phyloP scores from a whole-genome alignment of 2,888 invertebrate genomes.

The Fragum whitleyi region DNA sequence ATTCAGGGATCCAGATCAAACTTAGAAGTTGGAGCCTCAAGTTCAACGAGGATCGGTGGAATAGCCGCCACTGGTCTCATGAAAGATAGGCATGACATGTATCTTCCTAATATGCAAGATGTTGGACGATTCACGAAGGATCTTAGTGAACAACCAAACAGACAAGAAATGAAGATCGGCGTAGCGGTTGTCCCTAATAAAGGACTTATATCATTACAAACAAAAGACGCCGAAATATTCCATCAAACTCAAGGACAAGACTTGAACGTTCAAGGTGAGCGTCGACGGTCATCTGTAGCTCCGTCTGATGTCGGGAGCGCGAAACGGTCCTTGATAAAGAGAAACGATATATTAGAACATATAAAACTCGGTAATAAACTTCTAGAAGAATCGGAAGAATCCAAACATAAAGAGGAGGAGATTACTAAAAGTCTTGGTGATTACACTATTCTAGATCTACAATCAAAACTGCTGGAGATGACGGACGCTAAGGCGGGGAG shows the following conservation, averaged over 20 bases:
- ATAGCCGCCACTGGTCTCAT: not conserved
- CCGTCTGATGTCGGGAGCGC: not conserved
- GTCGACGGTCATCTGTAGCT: not conserved
- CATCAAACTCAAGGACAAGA: not conserved
- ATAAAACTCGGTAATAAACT: conserved; percentile 58
- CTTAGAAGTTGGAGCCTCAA: conserved; percentile 1
- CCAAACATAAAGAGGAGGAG: conserved; percentile 57
- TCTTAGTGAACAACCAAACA: not conserved
- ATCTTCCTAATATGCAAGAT: not conserved
- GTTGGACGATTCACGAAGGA: not conserved
- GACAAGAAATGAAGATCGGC: conserved; percentile 33
- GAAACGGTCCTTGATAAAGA: conserved; percentile 41
- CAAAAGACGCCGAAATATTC: conserved; percentile 10
- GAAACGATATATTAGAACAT: conserved; percentile 64
- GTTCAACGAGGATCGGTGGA: not conserved
- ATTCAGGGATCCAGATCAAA: conserved; percentile 30
- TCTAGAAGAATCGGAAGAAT: conserved; percentile 61
- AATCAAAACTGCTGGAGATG: conserved; percentile 61
- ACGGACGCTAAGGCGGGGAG: conserved; percentile 38
- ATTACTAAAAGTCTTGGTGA: conserved; percentile 64
- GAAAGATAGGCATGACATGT: conserved; percentile 6
- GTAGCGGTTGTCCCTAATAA: conserved; percentile 24
- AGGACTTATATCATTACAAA: conserved; percentile 22
- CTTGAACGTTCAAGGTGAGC: conserved; percentile 24
- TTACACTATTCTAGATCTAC: conserved; percentile 69